These are phyloP conservation scores for Liodrosophila aerea DNA, from an alignment of 2,888 invertebrate species.

Conservation along the genomic window DNA sequence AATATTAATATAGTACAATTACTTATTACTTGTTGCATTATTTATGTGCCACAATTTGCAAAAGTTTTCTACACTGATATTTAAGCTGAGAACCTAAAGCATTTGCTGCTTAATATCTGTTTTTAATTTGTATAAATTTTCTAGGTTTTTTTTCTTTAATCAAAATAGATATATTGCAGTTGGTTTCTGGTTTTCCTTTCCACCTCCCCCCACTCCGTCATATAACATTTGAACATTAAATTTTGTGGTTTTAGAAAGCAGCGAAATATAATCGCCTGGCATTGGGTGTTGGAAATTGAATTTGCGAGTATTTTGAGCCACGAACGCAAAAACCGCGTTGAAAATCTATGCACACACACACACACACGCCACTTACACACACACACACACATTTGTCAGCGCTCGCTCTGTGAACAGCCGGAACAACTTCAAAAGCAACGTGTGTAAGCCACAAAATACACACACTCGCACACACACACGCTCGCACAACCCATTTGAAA, in stretches of 20 bases:
- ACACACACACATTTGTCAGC: slow-evolving; percentile 3
- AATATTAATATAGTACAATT: no score
- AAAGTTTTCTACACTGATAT: no score
- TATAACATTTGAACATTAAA: slow-evolving; percentile 50
- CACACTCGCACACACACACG: background rate
- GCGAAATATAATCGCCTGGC: slow-evolving; percentile 52
- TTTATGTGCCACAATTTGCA: no score
- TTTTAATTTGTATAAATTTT: background rate
- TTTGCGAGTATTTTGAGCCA: slow-evolving; percentile 58
- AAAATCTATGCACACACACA: slow-evolving; percentile 53
- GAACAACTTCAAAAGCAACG: slow-evolving; percentile 32
- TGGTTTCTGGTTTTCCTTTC: no score
- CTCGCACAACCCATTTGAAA: slow-evolving; percentile 49
- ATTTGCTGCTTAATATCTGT: no score
- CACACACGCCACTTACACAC: background rate
- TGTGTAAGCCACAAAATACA: slow-evolving; percentile 42
- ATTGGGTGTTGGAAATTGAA: slow-evolving; percentile 64
- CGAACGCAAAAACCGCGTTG: slow-evolving; percentile 65
- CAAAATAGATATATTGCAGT: no score
- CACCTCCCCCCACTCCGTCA: no score
- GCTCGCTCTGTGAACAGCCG: background rate
- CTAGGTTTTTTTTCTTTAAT: no score
- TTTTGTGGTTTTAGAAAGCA: slow-evolving; percentile 52
- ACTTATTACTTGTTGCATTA: no score
- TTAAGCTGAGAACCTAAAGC: no score